phyloP scores from a whole-genome alignment of 64 coral and sea anemone genomes.

The Cladopsammia gracilis region DNA sequence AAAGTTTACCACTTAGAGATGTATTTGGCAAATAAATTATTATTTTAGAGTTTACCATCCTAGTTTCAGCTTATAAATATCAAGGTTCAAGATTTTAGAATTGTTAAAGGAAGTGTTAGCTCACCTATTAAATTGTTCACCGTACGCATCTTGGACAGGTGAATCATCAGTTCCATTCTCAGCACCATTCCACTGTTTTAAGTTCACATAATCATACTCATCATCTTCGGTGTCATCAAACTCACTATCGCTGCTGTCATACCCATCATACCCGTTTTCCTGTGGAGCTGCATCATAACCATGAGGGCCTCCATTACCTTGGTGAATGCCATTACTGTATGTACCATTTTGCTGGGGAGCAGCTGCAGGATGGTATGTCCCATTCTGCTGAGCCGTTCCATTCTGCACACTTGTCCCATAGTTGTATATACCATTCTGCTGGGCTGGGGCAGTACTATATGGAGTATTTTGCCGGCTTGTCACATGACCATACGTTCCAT shows the following conservation, averaged over 20 bases:
- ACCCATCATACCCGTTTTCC: conserved; percentile 30
- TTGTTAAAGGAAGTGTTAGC: background rate
- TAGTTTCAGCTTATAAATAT: background rate
- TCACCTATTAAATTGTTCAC: conserved; percentile 22
- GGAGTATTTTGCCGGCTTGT: background rate
- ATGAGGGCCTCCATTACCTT: background rate
- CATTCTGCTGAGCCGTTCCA: background rate
- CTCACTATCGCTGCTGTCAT: conserved; percentile 43
- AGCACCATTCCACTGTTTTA: conserved; percentile 9
- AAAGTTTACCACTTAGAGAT: too few relatives aligned
- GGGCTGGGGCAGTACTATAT: background rate
- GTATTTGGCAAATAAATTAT: too few relatives aligned
- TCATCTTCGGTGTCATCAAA: conserved; percentile 34
- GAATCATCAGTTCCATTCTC: conserved; percentile 6
- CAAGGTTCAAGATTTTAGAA: background rate
- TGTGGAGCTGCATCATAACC: background rate
- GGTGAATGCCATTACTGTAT: background rate
- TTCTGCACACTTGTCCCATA: background rate
- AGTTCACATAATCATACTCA: conserved; percentile 19
- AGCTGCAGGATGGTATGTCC: background rate
- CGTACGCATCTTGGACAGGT: background rate
- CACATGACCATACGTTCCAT: background rate
- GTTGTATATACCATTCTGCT: conserved; percentile 1
- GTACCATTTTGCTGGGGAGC: background rate
- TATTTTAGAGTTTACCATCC: too few relatives aligned